Base-by-base conservation (phyloP, 2,888 invertebrate genomes). In the Pterostichus madidus region DNA sequence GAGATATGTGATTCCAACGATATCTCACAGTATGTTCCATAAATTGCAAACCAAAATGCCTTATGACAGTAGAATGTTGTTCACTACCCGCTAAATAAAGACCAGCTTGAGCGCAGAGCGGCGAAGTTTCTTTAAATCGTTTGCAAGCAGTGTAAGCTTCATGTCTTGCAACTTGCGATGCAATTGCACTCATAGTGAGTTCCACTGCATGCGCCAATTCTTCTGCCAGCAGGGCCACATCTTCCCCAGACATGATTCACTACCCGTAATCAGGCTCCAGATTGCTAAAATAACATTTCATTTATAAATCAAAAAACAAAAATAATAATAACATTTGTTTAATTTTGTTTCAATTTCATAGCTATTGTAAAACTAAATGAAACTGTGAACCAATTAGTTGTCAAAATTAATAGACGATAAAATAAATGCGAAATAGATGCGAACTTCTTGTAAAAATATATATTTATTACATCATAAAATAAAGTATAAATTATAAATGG, bases 1-100 rank as follows among this genome's bases (percentile, higher is more conserved):
- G 95, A 4, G 95, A 94, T 87, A 98, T 96, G 86, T 95, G 95
- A 84, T 96, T 96, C 98, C 98, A 98, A 84, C 96, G 93, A 88
- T 96, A 98, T 91, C 97, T 98, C 35, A 98, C 95, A 78, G 96
- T 96, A 87, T 98, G 96, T 89, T 98, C 98, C 93, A 99, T 95
- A 0, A 98, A 90, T 87, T 98, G 98, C 0, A 98, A 91, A 0
- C 98, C 98, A 91, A 98, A 97, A 88, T 98, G 98, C 81, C 97
- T 94, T 0, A 96, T 95, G 82, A 96, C 93, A 49, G 95, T 93
- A 7, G 95, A 95, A 87, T 94, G 94, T 84, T 95, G 94, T 32
- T 92, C 92, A 59, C 94, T 94, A 85, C 95, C 94, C 59, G 96
- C 95, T 85, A 98, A 89, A 85, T 94, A 93, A 0, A 97, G 90